Base-by-base conservation (phyloP, 2,797 vertebrate genomes). In the Miichthys miiuy region DNA sequence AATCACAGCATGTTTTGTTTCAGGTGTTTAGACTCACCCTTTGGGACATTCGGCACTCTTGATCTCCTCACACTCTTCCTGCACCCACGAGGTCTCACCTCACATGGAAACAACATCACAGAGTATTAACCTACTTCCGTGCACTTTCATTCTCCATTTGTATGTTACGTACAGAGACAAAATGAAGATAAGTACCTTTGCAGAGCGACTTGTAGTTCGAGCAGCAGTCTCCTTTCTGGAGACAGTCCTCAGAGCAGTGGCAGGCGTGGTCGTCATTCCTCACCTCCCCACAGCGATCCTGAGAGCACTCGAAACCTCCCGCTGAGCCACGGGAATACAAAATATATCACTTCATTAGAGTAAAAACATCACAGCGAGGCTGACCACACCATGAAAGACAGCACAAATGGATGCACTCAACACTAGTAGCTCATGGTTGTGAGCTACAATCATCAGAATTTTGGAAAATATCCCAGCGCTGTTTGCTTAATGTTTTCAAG, bases 201-300 rank as follows among this genome's bases (percentile, higher is more conserved):
- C 98, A 99, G 52, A 96, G 58, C 0, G 97, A 94, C 86, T 95
- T 97, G 90, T 98, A 99, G 92, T 99, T 99, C 79, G 97, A 96
- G 82, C 98, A 99, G 90, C 98, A 99, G 95, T 99, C 98, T 70
- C 97, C 96, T 75, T 75, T 94, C 75, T 95, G 91, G 94, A 98
- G 68, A 82, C 98, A 99, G 92, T 99, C 98, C 13, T 96, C 96
- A 0, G 97, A 98, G 91, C 98, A 99, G 89, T 98, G 97, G 80
- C 98, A 99, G 52, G 97, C 97, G 30, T 96, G 92, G 11, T 98
- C 95, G 14, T 96, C 95, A 18, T 96, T 96, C 78, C 98, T 94
- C 64, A 90, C 87, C 93, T 99, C 97, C 48, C 97, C 96, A 41
- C 98, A 99, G 56, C 98, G 96, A 38, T 97, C 96, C 86, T 90